phyloP scores from a whole-genome alignment of 1,140 invertebrate species.

The Panagrolaimus sp. region DNA sequence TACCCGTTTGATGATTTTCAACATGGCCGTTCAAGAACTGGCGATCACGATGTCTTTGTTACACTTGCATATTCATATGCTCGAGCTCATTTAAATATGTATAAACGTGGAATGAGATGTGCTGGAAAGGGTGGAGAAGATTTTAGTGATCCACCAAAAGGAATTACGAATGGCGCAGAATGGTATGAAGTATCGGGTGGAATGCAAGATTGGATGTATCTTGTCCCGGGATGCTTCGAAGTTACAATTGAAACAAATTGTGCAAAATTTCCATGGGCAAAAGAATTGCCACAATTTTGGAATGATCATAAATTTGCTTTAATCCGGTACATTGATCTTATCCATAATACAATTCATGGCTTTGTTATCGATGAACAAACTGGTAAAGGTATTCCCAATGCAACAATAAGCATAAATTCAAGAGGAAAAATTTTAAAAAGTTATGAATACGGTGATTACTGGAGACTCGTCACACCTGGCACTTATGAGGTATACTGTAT shows the following conservation, averaged over 20 bases:
- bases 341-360: conserved; percentile 78
- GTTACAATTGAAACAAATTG: conserved; percentile 88
- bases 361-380: conserved; percentile 72
- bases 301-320: conserved; percentile 77
- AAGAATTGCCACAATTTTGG: conserved; percentile 75
- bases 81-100: conserved; percentile 42
- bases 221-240: conserved; percentile 83
- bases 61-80: conserved; percentile 77
- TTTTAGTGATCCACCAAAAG: conserved; percentile 47
- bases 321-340: conserved; percentile 75
- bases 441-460: conserved; percentile 77
- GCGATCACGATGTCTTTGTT: conserved; percentile 74
- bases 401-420: conserved; percentile 66
- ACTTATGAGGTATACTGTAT: conserved; percentile 68
- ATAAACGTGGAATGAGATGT: conserved; percentile 42
- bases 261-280: conserved; percentile 74
- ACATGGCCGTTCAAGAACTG: conserved; percentile 16
- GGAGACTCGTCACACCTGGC: conserved; percentile 78
- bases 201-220: conserved; percentile 97
- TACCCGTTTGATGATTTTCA: conserved; percentile 80
- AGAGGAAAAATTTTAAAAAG: conserved; percentile 70
- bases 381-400: conserved; percentile 68
- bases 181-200: conserved; percentile 65
- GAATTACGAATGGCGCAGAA: conserved; percentile 61
- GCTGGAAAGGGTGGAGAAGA: conserved; percentile 32